phyloP scores from a whole-genome alignment of 1,140 invertebrate genomes.

The Sarcophaga bullata region DNA sequence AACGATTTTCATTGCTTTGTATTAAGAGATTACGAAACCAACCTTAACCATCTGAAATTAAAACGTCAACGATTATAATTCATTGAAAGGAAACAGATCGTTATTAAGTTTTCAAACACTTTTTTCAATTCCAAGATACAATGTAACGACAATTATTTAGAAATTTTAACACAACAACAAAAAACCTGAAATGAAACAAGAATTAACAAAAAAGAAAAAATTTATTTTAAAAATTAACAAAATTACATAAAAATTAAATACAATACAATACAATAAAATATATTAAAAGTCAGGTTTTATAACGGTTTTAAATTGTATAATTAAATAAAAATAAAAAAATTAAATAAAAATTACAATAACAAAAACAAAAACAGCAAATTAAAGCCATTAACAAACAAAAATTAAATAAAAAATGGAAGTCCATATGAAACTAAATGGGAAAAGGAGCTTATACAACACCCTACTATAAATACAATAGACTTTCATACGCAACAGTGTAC shows the following conservation, averaged over 20 bases:
- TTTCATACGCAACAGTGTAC: no score
- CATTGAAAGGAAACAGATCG: neutral
- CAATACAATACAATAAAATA: neutral
- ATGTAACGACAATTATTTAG: neutral
- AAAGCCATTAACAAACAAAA: neutral
- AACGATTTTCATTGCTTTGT: no score
- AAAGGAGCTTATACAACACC: no score
- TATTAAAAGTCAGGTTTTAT: slow-evolving; percentile 10
- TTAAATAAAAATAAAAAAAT: neutral
- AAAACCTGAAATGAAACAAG: neutral
- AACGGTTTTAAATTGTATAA: neutral
- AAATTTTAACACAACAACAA: neutral
- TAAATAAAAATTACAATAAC: neutral
- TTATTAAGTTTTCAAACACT: neutral
- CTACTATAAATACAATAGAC: no score
- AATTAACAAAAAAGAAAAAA: neutral
- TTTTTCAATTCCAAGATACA: neutral
- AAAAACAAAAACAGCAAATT: neutral
- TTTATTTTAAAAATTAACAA: neutral
- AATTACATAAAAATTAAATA: neutral
- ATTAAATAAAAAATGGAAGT: neutral
- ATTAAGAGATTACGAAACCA: no score
- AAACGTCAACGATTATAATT: neutral
- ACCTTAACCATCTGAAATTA: no score
- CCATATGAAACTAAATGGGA: no score